Conservation (phyloP, 2,113 vertebrate genomes). For the Felis catus region DNA sequence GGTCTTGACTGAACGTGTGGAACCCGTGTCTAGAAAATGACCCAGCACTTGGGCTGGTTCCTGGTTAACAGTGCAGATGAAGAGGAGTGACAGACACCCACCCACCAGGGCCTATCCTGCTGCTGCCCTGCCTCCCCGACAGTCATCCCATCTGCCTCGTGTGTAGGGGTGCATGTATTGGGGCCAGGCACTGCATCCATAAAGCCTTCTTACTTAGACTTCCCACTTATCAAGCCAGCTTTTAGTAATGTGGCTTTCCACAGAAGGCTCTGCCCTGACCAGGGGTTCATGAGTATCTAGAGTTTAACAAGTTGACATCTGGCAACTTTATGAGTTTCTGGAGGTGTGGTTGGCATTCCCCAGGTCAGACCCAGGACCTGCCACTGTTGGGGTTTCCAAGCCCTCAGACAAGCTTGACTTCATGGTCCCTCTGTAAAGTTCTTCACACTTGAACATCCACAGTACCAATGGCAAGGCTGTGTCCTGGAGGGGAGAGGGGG, state of each 20-base stretch:
- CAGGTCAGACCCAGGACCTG: not conserved
- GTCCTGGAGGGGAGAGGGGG: not conserved
- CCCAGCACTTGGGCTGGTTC: not conserved
- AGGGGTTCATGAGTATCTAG: not conserved
- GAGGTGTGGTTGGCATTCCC: not conserved
- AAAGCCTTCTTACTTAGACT: not conserved
- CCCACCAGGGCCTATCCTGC: rapidly evolving
- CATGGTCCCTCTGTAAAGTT: not conserved
- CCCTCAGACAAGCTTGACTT: not conserved
- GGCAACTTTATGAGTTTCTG: not conserved
- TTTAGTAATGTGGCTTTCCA: not conserved
- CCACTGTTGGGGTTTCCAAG: not conserved
- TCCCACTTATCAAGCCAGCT: not conserved
- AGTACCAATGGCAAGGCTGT: not conserved
- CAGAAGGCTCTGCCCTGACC: not conserved
- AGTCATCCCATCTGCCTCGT: too few species aligned
- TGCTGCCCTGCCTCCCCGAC: not conserved
- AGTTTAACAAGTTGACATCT: not conserved
- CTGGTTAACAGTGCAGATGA: not conserved
- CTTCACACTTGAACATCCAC: not conserved
- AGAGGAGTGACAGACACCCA: not conserved
- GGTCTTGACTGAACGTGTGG: not conserved
- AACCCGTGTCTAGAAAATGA: not conserved
- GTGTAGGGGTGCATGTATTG: not conserved
- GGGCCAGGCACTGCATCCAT: too few species aligned